Evolutionary conservation across 2,113 vertebrate genomes (phyloP).

Genomic region (Lethenteron reissneri): DNA sequence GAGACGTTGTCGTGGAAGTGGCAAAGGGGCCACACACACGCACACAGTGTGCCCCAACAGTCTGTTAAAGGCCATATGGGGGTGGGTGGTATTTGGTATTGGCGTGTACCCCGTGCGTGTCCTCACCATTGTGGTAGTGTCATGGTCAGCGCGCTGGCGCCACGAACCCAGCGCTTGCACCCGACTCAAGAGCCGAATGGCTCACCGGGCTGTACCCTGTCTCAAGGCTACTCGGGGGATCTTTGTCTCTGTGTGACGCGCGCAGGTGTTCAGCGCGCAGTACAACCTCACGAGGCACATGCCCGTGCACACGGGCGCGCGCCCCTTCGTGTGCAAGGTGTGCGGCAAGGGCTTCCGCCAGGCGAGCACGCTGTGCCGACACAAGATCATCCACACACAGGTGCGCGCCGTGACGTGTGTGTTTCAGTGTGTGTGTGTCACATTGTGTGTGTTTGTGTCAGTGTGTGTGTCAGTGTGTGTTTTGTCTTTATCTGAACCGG

Average conservation of each 20-base stretch:
- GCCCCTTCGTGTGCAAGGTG: constrained; percentile 10
- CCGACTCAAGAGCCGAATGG: too few species aligned
- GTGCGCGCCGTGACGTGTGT: not conserved
- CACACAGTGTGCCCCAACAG: too few species aligned
- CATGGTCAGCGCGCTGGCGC: too few species aligned
- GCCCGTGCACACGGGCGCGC: constrained; percentile 10
- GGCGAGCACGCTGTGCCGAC: constrained; percentile 10
- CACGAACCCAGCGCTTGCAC: too few species aligned
- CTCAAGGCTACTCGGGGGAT: too few species aligned
- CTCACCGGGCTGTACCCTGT: too few species aligned
- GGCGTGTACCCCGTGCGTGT: too few species aligned
- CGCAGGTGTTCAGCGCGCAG: constrained; percentile 10
- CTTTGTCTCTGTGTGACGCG: not conserved
- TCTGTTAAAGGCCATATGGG: too few species aligned
- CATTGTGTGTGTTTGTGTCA: not conserved
- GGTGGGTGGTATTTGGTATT: too few species aligned
- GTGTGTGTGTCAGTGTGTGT: not conserved
- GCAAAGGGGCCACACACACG: too few species aligned
- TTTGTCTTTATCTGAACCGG: not conserved
- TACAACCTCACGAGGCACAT: constrained; percentile 10
- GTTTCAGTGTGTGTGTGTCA: not conserved
- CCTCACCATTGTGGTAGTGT: too few species aligned
- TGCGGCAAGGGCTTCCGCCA: constrained; percentile 10
- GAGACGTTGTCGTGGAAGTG: too few species aligned
- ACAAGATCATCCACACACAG: constrained; percentile 11